These are phyloP conservation scores for Motacilla alba DNA, from an alignment of 2,113 vertebrate species.

Conservation along the genomic window DNA sequence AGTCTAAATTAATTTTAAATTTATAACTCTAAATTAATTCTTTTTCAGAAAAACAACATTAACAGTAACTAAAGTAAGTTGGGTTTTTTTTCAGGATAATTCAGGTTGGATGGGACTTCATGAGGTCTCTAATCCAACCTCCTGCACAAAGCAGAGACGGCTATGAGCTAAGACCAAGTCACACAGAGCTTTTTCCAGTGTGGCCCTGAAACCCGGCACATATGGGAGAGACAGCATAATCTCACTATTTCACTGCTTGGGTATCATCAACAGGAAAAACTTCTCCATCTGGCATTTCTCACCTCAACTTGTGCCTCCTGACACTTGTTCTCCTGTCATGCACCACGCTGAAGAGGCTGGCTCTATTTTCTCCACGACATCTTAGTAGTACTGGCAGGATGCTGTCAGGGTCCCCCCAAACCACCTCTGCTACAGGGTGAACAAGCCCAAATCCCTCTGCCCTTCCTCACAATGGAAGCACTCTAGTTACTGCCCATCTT, in stretches of 20 bases:
- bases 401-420: not conserved
- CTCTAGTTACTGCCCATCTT: not conserved
- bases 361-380: not conserved
- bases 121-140: not conserved
- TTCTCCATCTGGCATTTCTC: not conserved
- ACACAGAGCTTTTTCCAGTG: not conserved
- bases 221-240: not conserved
- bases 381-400: not conserved
- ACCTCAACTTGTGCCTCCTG: not conserved
- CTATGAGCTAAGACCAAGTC: not conserved
- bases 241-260: not conserved
- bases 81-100: not conserved
- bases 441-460: not conserved
- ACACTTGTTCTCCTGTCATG: not conserved
- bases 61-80: not conserved
- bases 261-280: not conserved
- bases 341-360: not conserved
- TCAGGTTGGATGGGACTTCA: not conserved
- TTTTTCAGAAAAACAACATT: not conserved
- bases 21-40: not conserved
- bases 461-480: not conserved
- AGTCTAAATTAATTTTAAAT: not conserved
- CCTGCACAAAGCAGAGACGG: not conserved
- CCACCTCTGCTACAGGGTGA: not conserved
- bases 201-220: not conserved